Percentiles rank a stretch among this genome's conserved stretches.
These are phyloP conservation scores for Odocoileus hemionus DNA, from an alignment of 2,113 vertebrate genomes.

Conservation along the genomic window DNA sequence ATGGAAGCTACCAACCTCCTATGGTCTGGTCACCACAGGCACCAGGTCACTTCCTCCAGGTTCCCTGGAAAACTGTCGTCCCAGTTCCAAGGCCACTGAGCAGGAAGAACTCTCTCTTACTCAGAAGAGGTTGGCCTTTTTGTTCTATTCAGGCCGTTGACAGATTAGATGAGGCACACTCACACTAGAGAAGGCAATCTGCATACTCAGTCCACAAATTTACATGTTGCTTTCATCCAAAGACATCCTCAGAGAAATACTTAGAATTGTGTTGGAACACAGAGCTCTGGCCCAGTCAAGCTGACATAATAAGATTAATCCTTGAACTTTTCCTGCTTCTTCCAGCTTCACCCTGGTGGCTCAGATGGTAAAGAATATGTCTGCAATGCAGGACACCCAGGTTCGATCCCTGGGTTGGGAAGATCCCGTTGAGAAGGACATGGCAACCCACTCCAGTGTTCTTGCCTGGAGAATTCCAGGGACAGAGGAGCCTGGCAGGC, in stretches of 20 bases:
- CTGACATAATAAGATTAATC: background rate
- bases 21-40: background rate
- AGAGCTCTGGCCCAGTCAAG: background rate
- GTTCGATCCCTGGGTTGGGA: background rate
- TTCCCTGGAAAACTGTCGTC: background rate
- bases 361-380: background rate
- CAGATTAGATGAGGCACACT: background rate
- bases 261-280: background rate
- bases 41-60: background rate
- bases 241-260: background rate
- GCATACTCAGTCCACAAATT: background rate
- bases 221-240: background rate
- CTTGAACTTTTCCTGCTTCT: background rate
- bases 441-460: background rate
- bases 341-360: background rate
- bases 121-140: background rate
- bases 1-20: background rate
- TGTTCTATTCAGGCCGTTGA: background rate
- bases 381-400: background rate
- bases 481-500: background rate
- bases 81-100: background rate
- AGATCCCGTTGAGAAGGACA: background rate
- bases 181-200: background rate
- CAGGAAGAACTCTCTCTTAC: background rate
- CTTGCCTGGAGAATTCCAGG: background rate